Base-by-base conservation (phyloP, 2,113 vertebrate genomes). In the Corythornis vintsioides region DNA sequence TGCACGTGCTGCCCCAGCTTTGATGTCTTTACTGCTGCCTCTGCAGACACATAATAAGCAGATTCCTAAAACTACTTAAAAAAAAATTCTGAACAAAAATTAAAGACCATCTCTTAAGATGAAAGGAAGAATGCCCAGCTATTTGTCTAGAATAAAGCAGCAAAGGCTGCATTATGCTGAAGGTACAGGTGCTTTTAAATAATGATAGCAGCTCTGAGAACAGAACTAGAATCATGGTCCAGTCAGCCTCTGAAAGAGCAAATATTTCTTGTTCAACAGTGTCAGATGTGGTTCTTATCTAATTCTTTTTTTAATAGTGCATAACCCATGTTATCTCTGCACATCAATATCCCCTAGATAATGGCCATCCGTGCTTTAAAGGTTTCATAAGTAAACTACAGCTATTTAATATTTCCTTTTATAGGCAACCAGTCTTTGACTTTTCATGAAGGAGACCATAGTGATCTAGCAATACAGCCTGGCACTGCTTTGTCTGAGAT, bases 401-500 rank as follows among this genome's bases (percentile, higher is more conserved):
- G 89, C 75, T 95, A 95, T 94, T 95, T 95, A 93, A 93, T 89
- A 89, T 80, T 89, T 92, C 83, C 92, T 93, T 95, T 93, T 74
- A 74, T 52, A 71, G 72, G 77, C 82, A 89, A 48, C 66, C 42
- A 47, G 47, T 52, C 78, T 83, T 92, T 91, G 89, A 75, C 86
- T 92, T 97, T 97, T 86, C 52, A 76, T 74, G 86, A 89, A 79
- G 92, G 83, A 79, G 90, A 72, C 80, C 74, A 56, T 22, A 78
- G 45, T 18, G 75, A 88, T 95, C 22, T 29, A 50, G 65, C 12
- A 15, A 89, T 86, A 88, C 40, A 95, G 91, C 63, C 65, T 87
- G 76, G 73, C 88, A 76, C 90, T 67, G 90, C 94, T 97, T 97
- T 97, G 94, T 96, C 94, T 94, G 96, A 79, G 90, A 67, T 13